Base-by-base conservation (phyloP, 2,888 invertebrate species). In the Cancer borealis region DNA sequence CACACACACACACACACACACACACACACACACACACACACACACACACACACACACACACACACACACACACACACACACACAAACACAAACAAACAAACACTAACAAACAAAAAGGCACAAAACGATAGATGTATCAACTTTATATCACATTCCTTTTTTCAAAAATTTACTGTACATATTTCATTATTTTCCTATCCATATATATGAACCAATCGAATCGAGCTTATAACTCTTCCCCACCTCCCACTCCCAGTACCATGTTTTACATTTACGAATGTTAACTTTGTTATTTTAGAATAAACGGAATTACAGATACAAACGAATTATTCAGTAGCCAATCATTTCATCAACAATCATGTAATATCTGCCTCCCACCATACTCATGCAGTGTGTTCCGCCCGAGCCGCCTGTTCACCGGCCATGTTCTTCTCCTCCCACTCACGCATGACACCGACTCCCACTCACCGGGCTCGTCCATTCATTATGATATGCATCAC, bases 51-150 rank as follows among this genome's bases (percentile, higher is more conserved):
- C 21, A 88, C 21, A 88, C 21, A 39, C 46, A 39, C 46, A 88
- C 21, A 39, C 21, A 88, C 46, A 39, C 46, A 88, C 88, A 88
- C 88, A 88, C 88, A 39, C 88, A 88, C 88, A 88, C 39, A 88
- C 39, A 39, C 88, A 88, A 39, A 88, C 88, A 39, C 0, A 39
- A 1, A 88, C 46, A 88, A 17, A 88, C 88, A 88, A 30, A 88
- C 88, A 88, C 88, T 39, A 30, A 88, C 39, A 88, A 8, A 88
- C 88, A 39, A 30, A 88, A 39, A 66, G 1, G 6, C 66, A 66
- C 17, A 66, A 6, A n/a, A 21, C 21, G n/a, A 66, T 5, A 66
- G n/a, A 6, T 3, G n/a, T n/a, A 66, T 88, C 30, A 88, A 14
- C 39, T 39, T 46, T 21, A 88, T 39, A 88, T 88, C 88, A 39